Conservation (phyloP, 1,140 invertebrate genomes). For the Ceratina australensis region DNA sequence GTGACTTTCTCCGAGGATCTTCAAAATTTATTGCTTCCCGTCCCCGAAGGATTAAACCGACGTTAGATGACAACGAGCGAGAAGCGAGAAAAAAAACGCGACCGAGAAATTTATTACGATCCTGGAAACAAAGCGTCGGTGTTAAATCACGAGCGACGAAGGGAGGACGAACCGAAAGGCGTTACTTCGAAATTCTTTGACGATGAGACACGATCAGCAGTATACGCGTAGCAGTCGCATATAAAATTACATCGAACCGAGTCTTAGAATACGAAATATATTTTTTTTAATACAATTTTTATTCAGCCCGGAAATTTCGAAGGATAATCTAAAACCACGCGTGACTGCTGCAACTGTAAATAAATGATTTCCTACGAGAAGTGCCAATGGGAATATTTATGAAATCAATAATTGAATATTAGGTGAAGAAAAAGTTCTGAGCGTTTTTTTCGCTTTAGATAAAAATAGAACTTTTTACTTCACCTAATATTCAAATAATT, state of each 20-base stretch:
- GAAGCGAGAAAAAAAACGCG: neutral
- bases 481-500: too few relatives aligned
- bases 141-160: conserved; percentile 7
- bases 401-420: too few relatives aligned
- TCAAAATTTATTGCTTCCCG: conserved; percentile 26
- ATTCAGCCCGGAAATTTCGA: too few relatives aligned
- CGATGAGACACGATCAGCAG: neutral
- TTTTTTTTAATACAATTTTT: too few relatives aligned
- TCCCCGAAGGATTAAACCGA: conserved; percentile 19
- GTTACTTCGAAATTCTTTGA: conserved; percentile 4
- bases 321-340: too few relatives aligned
- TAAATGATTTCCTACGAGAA: too few relatives aligned
- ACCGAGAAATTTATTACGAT: conserved; percentile 31
- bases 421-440: too few relatives aligned
- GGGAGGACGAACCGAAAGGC: neutral
- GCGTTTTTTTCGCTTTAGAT: too few relatives aligned
- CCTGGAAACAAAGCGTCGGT: conserved; percentile 10
- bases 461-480: too few relatives aligned
- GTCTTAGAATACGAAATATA: too few relatives aligned
- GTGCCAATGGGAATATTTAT: too few relatives aligned
- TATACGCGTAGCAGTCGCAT: neutral
- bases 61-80: conserved; percentile 15
- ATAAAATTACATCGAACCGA: neutral
- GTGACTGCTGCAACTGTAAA: too few relatives aligned
- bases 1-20: conserved; percentile 13